A percentile compares a stretch with the other conserved stretches of the same genome.
Evolutionary conservation across 2,113 vertebrate genomes (phyloP).

Genomic region (Anser brachyrhynchus): DNA sequence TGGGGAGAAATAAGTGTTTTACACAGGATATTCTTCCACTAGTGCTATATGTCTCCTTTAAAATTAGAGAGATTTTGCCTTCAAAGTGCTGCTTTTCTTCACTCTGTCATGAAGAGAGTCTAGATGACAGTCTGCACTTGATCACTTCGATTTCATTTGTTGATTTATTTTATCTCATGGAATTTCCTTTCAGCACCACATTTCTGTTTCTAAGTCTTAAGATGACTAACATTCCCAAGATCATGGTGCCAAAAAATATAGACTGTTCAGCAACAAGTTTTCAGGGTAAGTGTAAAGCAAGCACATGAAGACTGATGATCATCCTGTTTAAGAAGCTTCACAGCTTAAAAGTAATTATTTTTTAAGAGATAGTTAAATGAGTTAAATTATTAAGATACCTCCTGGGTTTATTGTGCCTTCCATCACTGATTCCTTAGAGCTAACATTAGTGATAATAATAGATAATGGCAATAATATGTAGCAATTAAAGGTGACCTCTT

Average conservation of each 20-base stretch:
- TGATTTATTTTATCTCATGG: not conserved
- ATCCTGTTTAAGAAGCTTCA: not conserved
- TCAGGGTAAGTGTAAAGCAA: not conserved
- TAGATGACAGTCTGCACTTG: not conserved
- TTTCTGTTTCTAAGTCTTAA: not conserved
- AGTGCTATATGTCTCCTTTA: not conserved
- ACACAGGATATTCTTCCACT: not conserved
- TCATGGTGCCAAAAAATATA: not conserved
- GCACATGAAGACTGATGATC: not conserved
- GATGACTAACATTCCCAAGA: not conserved
- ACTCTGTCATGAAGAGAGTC: not conserved
- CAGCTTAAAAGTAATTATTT: not conserved
- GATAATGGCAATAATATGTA: not conserved
- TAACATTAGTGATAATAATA: slow-evolving; percentile 5
- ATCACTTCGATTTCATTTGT: not conserved
- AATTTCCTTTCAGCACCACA: not conserved
- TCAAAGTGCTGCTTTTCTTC: not conserved
- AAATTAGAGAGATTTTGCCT: not conserved
- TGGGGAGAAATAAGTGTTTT: not conserved
- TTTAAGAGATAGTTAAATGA: not conserved
- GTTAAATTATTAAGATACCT: slow-evolving; percentile 3
- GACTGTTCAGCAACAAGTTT: not conserved
- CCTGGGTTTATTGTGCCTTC: not conserved
- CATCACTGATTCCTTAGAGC: not conserved
- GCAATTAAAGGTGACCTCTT: not conserved